A percentile compares a stretch with the other conserved stretches of the same genome.
Evolutionary conservation across 1,140 invertebrate genomes (phyloP).

Genomic region (Hypothenemus hampei): DNA sequence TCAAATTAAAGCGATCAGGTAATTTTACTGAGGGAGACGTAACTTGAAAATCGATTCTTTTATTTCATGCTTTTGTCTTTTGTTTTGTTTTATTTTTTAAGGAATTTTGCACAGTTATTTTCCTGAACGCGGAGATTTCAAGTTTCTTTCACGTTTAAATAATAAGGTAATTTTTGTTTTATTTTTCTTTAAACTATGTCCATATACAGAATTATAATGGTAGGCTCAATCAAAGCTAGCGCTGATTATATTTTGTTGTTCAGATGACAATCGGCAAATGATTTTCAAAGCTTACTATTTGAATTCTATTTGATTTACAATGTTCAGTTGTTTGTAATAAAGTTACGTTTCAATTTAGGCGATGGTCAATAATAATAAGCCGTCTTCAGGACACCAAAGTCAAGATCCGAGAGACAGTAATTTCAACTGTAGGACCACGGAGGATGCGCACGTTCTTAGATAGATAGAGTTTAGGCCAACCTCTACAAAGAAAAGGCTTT

Average conservation of each 20-base stretch:
- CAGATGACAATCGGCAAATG: no score
- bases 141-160: constrained; percentile 40
- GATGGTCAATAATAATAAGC: constrained; percentile 36
- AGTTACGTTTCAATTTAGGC: constrained; percentile 25
- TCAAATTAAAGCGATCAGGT: constrained; percentile 44
- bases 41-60: neutral
- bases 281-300: no score
- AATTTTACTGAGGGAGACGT: neutral
- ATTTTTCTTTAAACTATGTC: no score
- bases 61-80: constrained; percentile 2
- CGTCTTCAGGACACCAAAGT: constrained; percentile 27
- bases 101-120: constrained; percentile 43
- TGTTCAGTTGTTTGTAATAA: neutral
- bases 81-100: constrained; percentile 30
- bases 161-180: constrained; percentile 40
- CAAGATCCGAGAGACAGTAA: constrained; percentile 38
- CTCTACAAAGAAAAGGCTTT: no score
- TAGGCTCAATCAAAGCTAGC: no score
- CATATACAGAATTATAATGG: no score
- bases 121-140: constrained; percentile 40
- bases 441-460: constrained; percentile 40
- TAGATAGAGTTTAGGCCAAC: no score
- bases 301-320: constrained; percentile 2
- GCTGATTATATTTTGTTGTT: no score
- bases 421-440: constrained; percentile 39